Evolutionary conservation across 2,797 vertebrate genomes (phyloP).

Genomic region (Lacerta bilineata): DNA sequence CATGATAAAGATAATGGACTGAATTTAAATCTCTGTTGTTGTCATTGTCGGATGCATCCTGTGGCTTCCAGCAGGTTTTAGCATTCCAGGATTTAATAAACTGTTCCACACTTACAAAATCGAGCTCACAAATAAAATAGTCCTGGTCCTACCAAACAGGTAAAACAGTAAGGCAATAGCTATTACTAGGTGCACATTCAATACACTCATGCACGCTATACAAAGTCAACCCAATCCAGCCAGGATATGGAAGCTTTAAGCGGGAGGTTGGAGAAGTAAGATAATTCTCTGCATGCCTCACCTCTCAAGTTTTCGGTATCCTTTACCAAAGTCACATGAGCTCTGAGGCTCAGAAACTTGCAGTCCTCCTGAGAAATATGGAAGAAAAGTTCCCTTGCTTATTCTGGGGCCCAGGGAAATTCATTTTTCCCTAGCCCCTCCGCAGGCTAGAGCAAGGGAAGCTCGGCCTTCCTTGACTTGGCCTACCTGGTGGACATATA

Average conservation of each 20-base stretch:
- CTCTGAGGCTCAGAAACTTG: neutral
- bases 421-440: neutral
- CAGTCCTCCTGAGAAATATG: neutral
- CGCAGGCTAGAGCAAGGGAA: neutral
- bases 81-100: neutral
- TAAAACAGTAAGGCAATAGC: no score
- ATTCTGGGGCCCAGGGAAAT: neutral
- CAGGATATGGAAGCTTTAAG: neutral
- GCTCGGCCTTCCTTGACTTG: neutral
- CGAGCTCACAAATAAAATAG: neutral
- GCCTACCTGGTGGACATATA: neutral
- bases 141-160: neutral
- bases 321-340: neutral
- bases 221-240: neutral
- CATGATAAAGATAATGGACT: constrained; percentile 35
- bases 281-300: neutral
- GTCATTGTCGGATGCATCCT: neutral
- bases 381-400: neutral
- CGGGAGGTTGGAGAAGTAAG: neutral
- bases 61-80: neutral
- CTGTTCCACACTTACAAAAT: neutral
- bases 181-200: neutral
- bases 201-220: neutral
- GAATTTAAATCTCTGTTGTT: constrained; percentile 48
- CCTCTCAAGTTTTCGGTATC: neutral